phyloP scores from a whole-genome alignment of 2,888 invertebrate genomes.

The Stenotaenia linearis region DNA sequence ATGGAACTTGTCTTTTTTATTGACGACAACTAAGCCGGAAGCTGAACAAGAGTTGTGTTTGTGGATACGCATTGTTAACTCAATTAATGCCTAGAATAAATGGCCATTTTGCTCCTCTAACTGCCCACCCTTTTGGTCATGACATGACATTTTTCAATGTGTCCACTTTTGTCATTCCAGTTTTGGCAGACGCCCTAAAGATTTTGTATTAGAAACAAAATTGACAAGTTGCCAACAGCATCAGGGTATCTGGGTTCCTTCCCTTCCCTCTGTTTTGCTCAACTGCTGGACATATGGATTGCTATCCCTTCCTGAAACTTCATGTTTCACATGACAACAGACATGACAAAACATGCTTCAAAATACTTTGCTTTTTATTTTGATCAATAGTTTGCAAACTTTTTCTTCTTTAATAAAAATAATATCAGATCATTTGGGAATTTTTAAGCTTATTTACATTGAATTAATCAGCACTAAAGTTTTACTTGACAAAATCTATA shows the following conservation, averaged over 20 bases:
- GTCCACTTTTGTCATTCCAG: background rate
- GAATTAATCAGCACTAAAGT: too few relatives aligned
- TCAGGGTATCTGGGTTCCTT: background rate
- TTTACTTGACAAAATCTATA: too few relatives aligned
- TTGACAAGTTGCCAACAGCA: conserved; percentile 15
- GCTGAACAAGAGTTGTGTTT: background rate
- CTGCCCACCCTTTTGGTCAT: background rate
- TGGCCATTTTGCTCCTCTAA: background rate
- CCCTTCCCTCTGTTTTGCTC: background rate
- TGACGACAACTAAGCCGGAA: background rate
- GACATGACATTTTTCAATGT: conserved; percentile 1
- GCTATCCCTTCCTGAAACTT: conserved; percentile 6
- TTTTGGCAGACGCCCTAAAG: background rate
- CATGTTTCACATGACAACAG: conserved; percentile 12
- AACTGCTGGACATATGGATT: conserved; percentile 1
- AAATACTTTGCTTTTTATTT: conserved; percentile 5
- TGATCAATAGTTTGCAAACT: background rate
- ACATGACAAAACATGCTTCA: conserved; percentile 14
- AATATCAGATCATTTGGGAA: too few relatives aligned
- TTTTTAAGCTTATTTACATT: too few relatives aligned
- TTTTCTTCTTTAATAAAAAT: background rate
- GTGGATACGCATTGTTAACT: background rate
- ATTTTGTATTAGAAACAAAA: conserved; percentile 15
- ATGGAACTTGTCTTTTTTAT: too few relatives aligned
- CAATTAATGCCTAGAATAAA: background rate